phyloP scores from a whole-genome alignment of 1,140 invertebrate genomes.

The Orchestia grillus region DNA sequence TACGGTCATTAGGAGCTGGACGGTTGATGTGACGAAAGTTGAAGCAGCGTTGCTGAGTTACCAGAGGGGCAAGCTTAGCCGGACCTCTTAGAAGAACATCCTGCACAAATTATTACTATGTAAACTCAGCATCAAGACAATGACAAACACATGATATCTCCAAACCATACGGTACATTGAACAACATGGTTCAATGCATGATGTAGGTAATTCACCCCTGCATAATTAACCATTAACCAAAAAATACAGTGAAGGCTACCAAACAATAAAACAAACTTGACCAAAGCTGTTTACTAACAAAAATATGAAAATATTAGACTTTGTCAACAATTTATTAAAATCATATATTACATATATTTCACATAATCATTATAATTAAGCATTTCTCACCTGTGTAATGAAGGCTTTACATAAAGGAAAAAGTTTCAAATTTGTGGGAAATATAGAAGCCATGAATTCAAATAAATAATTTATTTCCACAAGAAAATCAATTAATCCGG shows the following conservation, averaged over 20 bases:
- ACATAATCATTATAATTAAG: not conserved
- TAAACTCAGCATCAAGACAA: not conserved
- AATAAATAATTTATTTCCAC: not conserved
- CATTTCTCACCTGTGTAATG: not conserved
- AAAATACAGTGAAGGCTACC: no score
- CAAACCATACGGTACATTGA: no score
- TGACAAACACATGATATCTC: not conserved
- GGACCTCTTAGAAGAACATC: not conserved
- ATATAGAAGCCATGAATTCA: not conserved
- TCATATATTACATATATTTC: not conserved
- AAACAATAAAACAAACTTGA: not conserved
- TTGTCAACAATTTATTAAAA: not conserved
- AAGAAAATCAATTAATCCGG: no score
- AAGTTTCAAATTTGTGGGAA: not conserved
- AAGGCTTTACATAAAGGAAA: not conserved
- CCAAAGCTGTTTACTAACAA: not conserved
- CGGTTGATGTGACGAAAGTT: conserved; percentile 57
- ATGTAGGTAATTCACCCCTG: no score
- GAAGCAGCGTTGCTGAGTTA: not conserved
- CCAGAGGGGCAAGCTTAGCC: not conserved
- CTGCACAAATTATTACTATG: not conserved
- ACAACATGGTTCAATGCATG: no score
- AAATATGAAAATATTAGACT: no score
- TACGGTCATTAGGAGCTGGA: conserved; percentile 73
- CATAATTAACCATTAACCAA: no score